phyloP scores from a whole-genome alignment of 1,140 invertebrate species.

The honey bee (Apis mellifera) region Amel_HAv3.1 CM009942.2:2910001-2910500 shows the following conservation, averaged over 20 bases:
- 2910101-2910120: constrained; percentile 11
- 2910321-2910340: not conserved
- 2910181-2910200: constrained; percentile 41
- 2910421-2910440: too few species aligned
- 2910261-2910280: not conserved
- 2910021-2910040: too few species aligned
- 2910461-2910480: too few species aligned
- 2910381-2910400: too few species aligned
- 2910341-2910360: too few species aligned
- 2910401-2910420: too few species aligned
- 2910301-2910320: not conserved
- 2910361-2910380: not conserved
- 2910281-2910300: too few species aligned
- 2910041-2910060: constrained; percentile 12
- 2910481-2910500: too few species aligned
- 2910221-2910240: constrained; percentile 11
- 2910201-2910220: not conserved
- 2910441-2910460: too few species aligned
- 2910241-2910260: not conserved
- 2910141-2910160: constrained; percentile 61
- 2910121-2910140: constrained; percentile 37
- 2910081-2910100: constrained; percentile 39
- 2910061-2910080: constrained; percentile 39
- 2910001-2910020: too few species aligned
- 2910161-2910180: constrained; percentile 29